phyloP scores from a whole-genome alignment of 2,113 vertebrate genomes.

The Leucopternis melanops region DNA sequence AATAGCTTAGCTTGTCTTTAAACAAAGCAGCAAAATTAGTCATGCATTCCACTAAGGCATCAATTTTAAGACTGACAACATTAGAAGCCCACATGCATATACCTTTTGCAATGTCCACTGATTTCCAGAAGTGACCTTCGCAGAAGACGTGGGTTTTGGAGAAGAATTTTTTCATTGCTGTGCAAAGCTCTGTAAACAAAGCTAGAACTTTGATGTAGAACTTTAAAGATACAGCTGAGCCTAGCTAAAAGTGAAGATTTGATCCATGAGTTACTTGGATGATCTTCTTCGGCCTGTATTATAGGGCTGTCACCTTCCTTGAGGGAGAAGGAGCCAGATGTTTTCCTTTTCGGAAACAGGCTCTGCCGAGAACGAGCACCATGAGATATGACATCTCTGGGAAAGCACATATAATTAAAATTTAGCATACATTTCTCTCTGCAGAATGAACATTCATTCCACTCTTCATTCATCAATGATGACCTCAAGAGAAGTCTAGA shows the following conservation, averaged over 20 bases:
- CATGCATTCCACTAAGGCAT: not conserved
- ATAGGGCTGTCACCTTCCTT: no score
- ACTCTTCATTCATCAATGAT: no score
- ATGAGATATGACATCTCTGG: no score
- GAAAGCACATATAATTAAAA: no score
- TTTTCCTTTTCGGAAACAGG: no score
- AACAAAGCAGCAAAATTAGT: not conserved
- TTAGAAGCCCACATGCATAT: not conserved
- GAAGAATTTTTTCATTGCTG: not conserved
- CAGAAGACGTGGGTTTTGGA: not conserved
- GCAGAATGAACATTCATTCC: no score
- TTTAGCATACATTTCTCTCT: no score
- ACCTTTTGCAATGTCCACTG: not conserved
- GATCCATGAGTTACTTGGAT: not conserved
- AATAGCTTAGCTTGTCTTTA: not conserved
- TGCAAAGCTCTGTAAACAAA: not conserved
- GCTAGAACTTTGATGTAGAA: not conserved
- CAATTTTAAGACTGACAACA: not conserved
- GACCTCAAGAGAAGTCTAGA: no score
- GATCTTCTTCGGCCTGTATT: not conserved
- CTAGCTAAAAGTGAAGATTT: not conserved
- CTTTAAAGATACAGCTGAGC: not conserved
- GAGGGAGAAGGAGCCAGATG: no score
- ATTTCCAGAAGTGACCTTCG: not conserved
- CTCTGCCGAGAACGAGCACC: no score